phyloP scores from a whole-genome alignment of 2,797 vertebrate genomes.

The Trichosurus vulpecula region DNA sequence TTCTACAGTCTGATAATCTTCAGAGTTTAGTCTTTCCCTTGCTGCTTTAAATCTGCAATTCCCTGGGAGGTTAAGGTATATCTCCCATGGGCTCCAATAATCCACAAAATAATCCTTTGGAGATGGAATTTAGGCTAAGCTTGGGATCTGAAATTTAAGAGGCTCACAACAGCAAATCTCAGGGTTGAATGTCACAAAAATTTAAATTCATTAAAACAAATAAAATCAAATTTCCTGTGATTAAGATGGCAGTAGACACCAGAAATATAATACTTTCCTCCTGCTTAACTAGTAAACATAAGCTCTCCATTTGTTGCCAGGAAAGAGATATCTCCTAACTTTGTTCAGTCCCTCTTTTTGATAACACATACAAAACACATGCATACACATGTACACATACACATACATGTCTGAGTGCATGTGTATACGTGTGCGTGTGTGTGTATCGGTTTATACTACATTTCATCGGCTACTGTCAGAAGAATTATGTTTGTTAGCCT shows the following conservation, averaged over 20 bases:
- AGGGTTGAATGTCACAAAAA: constrained; percentile 13
- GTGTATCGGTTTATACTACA: neutral
- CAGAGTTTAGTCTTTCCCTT: neutral
- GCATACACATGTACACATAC: no score
- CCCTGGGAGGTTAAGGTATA: neutral
- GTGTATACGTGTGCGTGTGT: neutral
- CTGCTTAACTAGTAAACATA: neutral
- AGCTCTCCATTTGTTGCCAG: constrained; percentile 33
- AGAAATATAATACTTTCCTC: constrained; percentile 1
- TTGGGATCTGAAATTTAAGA: constrained; percentile 26
- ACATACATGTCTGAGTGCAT: no score
- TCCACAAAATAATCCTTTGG: constrained; percentile 5
- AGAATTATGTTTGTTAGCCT: neutral
- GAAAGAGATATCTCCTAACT: neutral
- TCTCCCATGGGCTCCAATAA: constrained; percentile 8
- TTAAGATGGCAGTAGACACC: neutral
- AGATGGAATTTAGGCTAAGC: constrained; percentile 7
- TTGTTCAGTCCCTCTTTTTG: neutral
- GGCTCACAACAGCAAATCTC: constrained; percentile 38
- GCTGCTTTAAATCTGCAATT: neutral
- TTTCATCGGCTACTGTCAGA: neutral
- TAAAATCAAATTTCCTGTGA: constrained; percentile 37
- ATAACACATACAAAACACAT: neutral
- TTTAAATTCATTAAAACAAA: neutral
- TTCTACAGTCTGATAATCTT: neutral